Evolutionary conservation across 1,140 invertebrate genomes (phyloP), one percentile per base, ranked within the genome.

Genomic region (Nomia melanderi): DNA sequence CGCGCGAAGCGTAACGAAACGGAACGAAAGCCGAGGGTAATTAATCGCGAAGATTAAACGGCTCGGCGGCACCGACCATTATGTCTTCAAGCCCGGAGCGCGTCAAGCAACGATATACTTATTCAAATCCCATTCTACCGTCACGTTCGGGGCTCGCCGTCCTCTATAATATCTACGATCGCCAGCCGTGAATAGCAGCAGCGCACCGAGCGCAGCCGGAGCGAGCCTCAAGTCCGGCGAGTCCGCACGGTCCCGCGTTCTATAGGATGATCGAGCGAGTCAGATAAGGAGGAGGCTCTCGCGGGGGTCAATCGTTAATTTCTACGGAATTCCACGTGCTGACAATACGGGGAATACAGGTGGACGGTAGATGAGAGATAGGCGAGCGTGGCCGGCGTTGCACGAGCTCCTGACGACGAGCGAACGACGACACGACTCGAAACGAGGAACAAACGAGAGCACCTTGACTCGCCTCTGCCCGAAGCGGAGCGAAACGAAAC

Each of bases 371-470:
- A 90, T 91, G 87, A 83, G 82, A 89, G 90, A 90, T 91, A 91
- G 66, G 66, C 72, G 72, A 80, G 59, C 71, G 75, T 76, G 72
- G 57, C 62, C 57, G 56, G 67, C 66, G n/a, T 67, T 78, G 84
- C 84, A 87, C 78, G 85, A 87, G 87, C 86, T 87, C 81, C 82
- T 88, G 89, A 88, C 82, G 82, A 86, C 83, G n/a, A n/a, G 86
- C 77, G 81, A 79, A 86, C 83, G 77, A 85, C 84, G 85, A 85
- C 86, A 85, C 86, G 87, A 89, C 79, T 88, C 77, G 87, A 89
- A 90, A 90, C 88, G 88, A 91, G 88, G 85, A 91, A 91, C 90
- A 91, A 91, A 91, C 90, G 90, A 91, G 90, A 91, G 87, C 88
- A 88, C 84, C 84, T 89, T 90, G 87, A 83, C 67, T 82, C 63